Conservation (phyloP, 2,113 vertebrate species). For the Crotalus viridis region DNA sequence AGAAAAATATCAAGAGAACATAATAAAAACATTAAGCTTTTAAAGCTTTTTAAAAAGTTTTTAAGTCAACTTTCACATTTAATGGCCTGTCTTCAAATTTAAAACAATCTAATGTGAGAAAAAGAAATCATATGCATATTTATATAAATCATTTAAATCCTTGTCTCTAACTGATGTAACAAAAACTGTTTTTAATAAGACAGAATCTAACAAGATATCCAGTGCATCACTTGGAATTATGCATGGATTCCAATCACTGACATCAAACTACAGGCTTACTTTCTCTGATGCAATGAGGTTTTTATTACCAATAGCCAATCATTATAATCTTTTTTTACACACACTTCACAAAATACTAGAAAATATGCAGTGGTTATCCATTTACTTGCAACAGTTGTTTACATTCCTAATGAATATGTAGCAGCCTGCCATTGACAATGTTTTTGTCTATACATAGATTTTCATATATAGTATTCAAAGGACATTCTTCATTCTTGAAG, state of each 20-base stretch:
- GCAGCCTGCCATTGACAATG: background rate
- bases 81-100: background rate
- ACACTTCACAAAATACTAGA: background rate
- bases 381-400: background rate
- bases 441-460: background rate
- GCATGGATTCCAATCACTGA: background rate
- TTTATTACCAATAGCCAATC: background rate
- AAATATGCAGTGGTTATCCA: background rate
- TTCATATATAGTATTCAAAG: background rate
- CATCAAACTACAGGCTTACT: background rate
- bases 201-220: background rate
- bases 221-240: background rate
- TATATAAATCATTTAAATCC: background rate
- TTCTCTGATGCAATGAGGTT: background rate
- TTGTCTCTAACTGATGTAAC: background rate
- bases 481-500: background rate
- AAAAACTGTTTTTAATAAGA: background rate
- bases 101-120: background rate
- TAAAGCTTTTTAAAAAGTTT: background rate
- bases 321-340: background rate
- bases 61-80: background rate
- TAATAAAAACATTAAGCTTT: background rate
- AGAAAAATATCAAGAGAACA: background rate
- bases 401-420: background rate
- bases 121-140: background rate